Evolutionary conservation across 2,113 vertebrate species (phyloP).

Genomic region (Oncorhynchus nerka): DNA sequence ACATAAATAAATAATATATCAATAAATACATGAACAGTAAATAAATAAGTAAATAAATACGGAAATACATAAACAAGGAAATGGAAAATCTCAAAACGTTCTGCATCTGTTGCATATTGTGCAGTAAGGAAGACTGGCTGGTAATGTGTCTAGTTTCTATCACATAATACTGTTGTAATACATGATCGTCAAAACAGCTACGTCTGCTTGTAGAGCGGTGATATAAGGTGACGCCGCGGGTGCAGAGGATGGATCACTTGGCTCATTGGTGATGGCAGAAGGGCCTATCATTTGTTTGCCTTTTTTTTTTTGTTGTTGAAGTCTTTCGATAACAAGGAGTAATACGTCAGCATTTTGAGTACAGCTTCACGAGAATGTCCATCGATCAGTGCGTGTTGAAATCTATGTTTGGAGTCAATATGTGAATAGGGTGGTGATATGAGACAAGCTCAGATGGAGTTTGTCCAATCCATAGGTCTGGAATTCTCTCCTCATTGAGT

Average conservation of each 20-base stretch:
- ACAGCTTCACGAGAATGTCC: constrained; percentile 49
- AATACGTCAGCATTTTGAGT: constrained; percentile 46
- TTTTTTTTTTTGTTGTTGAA: constrained; percentile 19
- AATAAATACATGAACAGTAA: constrained; percentile 24
- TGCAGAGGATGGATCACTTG: constrained; percentile 57
- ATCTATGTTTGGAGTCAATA: constrained; percentile 47
- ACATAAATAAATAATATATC: background rate
- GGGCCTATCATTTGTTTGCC: constrained; percentile 37
- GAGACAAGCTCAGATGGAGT: constrained; percentile 54
- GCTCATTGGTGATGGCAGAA: constrained; percentile 58
- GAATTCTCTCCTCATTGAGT: constrained; percentile 56
- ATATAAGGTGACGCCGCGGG: constrained; percentile 44
- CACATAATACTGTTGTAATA: constrained; percentile 53
- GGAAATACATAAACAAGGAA: constrained; percentile 14
- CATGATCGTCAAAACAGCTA: constrained; percentile 51
- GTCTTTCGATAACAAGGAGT: constrained; percentile 41
- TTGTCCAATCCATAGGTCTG: constrained; percentile 48
- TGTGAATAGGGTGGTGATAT: constrained; percentile 58
- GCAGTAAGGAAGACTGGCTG: constrained; percentile 74
- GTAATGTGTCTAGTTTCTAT: constrained; percentile 48
- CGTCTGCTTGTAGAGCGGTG: constrained; percentile 50
- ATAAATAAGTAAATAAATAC: constrained; percentile 27
- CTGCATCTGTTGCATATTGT: constrained; percentile 71
- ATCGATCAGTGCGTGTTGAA: constrained; percentile 27
- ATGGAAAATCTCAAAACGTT: constrained; percentile 46